These are phyloP conservation scores for Ephestia elutella DNA, from an alignment of 1,140 invertebrate genomes.

Conservation along the genomic window DNA sequence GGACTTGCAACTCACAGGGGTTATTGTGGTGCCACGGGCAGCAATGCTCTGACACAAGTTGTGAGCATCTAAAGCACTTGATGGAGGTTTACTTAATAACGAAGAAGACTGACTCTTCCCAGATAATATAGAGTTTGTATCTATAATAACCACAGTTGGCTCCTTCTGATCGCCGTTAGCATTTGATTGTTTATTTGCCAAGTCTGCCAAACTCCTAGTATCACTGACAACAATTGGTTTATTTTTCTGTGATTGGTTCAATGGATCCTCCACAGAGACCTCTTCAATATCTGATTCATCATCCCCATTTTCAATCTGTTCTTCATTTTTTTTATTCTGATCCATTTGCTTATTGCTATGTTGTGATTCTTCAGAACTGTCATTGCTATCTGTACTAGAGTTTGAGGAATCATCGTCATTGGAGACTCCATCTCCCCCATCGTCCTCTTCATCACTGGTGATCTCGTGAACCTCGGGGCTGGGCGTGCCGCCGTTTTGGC, in stretches of 20 bases:
- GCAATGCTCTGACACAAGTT: slow-evolving; percentile 72
- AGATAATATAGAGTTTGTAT: slow-evolving; percentile 65
- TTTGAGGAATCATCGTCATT: slow-evolving; percentile 69
- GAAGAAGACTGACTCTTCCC: slow-evolving; percentile 48
- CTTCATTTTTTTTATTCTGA: slow-evolving; percentile 77
- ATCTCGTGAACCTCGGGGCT: slow-evolving; percentile 66
- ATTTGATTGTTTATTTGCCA: slow-evolving; percentile 46
- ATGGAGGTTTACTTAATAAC: slow-evolving; percentile 35
- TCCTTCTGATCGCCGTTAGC: slow-evolving; percentile 70
- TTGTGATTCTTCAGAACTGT: slow-evolving; percentile 74
- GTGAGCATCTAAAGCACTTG: slow-evolving; percentile 50
- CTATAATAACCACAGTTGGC: slow-evolving; percentile 65
- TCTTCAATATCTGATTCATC: slow-evolving; percentile 73
- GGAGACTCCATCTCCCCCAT: slow-evolving; percentile 53
- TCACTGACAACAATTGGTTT: slow-evolving; percentile 82
- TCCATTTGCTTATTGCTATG: slow-evolving; percentile 77
- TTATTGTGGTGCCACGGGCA: slow-evolving; percentile 69
- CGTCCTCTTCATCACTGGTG: slow-evolving; percentile 64
- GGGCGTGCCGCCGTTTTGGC: slow-evolving; percentile 56
- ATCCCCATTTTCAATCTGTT: slow-evolving; percentile 78
- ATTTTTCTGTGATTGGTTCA: slow-evolving; percentile 71
- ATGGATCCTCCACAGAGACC: slow-evolving; percentile 79
- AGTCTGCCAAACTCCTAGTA: slow-evolving; percentile 56
- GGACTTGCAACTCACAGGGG: slow-evolving; percentile 63
- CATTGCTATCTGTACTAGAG: slow-evolving; percentile 60